Base-by-base conservation (phyloP, 2,113 vertebrate species). In the Macquaria ambigua region DNA sequence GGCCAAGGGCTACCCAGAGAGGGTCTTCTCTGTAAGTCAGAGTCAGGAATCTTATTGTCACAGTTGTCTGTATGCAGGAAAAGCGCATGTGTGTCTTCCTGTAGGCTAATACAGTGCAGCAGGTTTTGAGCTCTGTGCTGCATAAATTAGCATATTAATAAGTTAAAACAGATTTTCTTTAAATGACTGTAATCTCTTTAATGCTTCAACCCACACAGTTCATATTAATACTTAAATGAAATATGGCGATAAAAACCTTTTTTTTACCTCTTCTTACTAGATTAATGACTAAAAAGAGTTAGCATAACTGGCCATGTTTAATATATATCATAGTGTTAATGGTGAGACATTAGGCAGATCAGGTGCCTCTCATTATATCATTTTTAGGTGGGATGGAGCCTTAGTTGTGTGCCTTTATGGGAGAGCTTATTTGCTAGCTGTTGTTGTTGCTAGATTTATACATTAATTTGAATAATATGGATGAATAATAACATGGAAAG, bases 1-100 rank as follows among this genome's bases (percentile, higher is more conserved):
- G 77, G 98, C 98, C 83, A 99, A 99, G 91, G 98, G 98, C 12
- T 97, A 98, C 84, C 98, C 98, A 0, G 98, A 99, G 91, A 96
- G 97, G 81, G 98, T 99, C 81, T 99, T 99, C 95, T 98, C 98
- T 31, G 98, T 99, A 89, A 97, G 97, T 83, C 55, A 12, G 56
- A 25, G 39, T 3, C 48, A 16, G 1, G 0, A 21, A n/a, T 52
- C 15, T 16, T 56, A 28, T 52, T 58, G 16, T 37, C 20, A 5
- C 25, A 31, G 28, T 9, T 68, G 53, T 25, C 34, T 55, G 39
- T 16, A 0, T 61, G 56, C 66, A 68, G 64, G n/a, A 12, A 53
- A 37, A 50, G 43, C 8, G 71, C 16, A 6, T 12, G 64, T 52
- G 18, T 59, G 50, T 25, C 20, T 67, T 77, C 25, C 73, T 66